A percentile compares a stretch with the other conserved stretches of the same genome.
These are phyloP conservation scores for Andrena bicolor DNA, from an alignment of 2,888 invertebrate species.

Conservation along the genomic window DNA sequence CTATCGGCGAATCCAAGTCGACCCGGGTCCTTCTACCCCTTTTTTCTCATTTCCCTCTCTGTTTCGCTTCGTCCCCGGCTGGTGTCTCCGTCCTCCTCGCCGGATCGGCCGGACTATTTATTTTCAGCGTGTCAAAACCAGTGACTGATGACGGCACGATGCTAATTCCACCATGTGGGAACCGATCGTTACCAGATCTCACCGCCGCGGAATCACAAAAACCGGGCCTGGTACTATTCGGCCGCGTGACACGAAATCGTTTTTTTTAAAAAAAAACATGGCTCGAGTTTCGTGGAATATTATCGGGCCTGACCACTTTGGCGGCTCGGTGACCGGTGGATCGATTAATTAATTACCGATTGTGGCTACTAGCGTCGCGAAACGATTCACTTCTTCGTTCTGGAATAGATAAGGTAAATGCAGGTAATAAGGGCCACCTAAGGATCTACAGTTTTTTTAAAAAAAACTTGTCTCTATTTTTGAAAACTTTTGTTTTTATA, in stretches of 20 bases:
- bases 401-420: too few relatives aligned
- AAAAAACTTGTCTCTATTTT: too few relatives aligned
- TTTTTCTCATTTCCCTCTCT: constrained; percentile 38
- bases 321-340: neutral
- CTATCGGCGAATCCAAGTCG: constrained; percentile 39
- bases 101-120: constrained; percentile 75
- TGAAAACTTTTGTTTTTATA: too few relatives aligned
- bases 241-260: constrained; percentile 43
- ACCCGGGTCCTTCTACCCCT: constrained; percentile 53
- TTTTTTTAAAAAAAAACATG: constrained; percentile 23
- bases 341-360: constrained; percentile 16
- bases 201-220: constrained; percentile 63
- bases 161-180: constrained; percentile 78
- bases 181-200: constrained; percentile 74
- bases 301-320: neutral
- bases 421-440: too few relatives aligned
- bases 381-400: too few relatives aligned
- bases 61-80: constrained; percentile 3
- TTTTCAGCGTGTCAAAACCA: constrained; percentile 77
- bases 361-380: too few relatives aligned
- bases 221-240: constrained; percentile 41
- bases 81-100: constrained; percentile 23
- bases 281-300: constrained; percentile 49
- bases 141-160: constrained; percentile 80
- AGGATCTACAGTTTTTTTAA: too few relatives aligned